Base-by-base conservation (phyloP, 2,797 vertebrate genomes). In the Tenualosa ilisha region DNA sequence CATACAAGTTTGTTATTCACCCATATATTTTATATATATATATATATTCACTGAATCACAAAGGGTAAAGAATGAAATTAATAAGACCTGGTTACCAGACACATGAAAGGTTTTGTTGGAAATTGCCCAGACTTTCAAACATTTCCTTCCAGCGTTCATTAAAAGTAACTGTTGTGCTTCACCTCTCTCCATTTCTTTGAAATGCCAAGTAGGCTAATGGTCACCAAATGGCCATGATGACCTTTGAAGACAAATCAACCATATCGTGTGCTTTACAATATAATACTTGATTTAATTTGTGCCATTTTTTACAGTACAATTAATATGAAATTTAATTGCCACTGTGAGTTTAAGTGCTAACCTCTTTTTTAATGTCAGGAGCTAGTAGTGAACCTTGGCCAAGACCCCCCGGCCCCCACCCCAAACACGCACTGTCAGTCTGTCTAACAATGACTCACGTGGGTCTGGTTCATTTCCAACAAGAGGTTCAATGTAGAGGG, bases 11-110 rank as follows among this genome's bases (percentile, higher is more conserved):
- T 91, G 89, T 90, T 93, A 89, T 91, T 91, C 89, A 89, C 88
- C 91, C 89, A 93, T 91, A 91, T 46, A 79, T 79, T 79, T 72
- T 79, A 79, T 79, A 43, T 79, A 43, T 75, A 90, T 79, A 43
- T 79, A 43, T 90, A 85, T 63, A 89, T 90, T 93, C 85, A 91
- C 91, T 89, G 92, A 91, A 90, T 92, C 91, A 93, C 90, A 93
- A 86, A 88, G 68, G 88, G 72, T 79, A 79, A 79, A 79, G 63
- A 89, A 79, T 85, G 86, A 92, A 89, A 81, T 85, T 54, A 87
- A 15, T 82, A 84, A 91, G 59, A 51, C 75, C 84, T 3, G 20
- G 88, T 88, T 90, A 88, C 79, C 87, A 59, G 87, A 83, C 88
- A 84, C 43, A 63, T 87, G 86, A 88, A 86, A 79, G 72, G 83